Base-by-base conservation (phyloP, 1,140 invertebrate genomes). In the Aphis gossypii region DNA sequence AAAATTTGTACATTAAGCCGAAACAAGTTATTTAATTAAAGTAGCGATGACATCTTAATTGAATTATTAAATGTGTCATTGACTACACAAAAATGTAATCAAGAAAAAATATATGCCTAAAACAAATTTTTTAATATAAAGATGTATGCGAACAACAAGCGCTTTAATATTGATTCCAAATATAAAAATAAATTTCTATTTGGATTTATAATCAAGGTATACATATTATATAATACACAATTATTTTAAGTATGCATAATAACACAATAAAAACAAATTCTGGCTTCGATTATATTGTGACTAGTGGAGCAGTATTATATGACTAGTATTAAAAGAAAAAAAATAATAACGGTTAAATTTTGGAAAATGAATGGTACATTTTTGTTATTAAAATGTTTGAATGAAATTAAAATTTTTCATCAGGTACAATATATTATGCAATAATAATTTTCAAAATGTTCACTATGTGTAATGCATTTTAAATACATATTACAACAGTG, bases 311-410 rank as follows among this genome's bases (percentile, higher is more conserved):
- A 54, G 9, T 48, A 25, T 56, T 56, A 38, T 44, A 41, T 93
- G 91, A 93, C 91, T 93, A 93, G 91, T 93, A 84, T 54, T 54
- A 54, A 46, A 91, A 91, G 76, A 68, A 91, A 91, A 60, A 90
- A 68, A 25, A 35, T 51, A 89, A 92, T 35, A 92, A 92, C 35
- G 44, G 48, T 44, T 93, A 51, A 30, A 44, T 44, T 92, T 93
- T 93, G 38, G 48, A 41, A 93, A 93, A 93, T 93, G 48, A 93
- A 93, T 93, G 92, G 92, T 93, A 93, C 82, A 93, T 92, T 82
- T 92, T 82, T 82, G 60, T 92, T 60, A n/a, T 68, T 30, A 76
- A 92, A 46, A 92, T 83, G 38, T 18, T 92, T 83, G 56, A 46
- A 92, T 92, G 1, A 1, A 92, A 92, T 90, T 54, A 35, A 51